A percentile compares a stretch with the other conserved stretches of the same genome.
phyloP scores from a whole-genome alignment of 1,140 invertebrate genomes.

The Drosophila busckii region DNA sequence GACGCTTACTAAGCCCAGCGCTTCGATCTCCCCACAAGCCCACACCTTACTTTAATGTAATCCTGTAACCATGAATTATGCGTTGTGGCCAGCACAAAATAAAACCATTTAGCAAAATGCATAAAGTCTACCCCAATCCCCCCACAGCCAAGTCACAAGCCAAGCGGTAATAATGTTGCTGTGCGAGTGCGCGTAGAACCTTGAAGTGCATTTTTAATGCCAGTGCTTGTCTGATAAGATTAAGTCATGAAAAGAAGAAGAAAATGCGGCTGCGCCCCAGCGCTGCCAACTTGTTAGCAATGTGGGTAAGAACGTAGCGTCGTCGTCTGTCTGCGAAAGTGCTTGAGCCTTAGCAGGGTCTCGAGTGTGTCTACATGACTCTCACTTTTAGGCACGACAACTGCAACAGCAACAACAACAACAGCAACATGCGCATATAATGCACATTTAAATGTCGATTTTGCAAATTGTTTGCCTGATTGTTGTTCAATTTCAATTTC shows the following conservation, averaged over 20 bases:
- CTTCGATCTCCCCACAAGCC: no score
- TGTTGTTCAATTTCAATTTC: conserved; percentile 60
- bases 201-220: conserved; percentile 76
- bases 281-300: conserved; percentile 32
- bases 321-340: conserved; percentile 56
- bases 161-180: conserved; percentile 58
- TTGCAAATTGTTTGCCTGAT: conserved; percentile 63
- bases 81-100: conserved; percentile 15
- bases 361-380: conserved; percentile 73
- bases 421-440: conserved; percentile 30
- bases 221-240: conserved; percentile 75
- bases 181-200: no score
- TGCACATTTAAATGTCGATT: conserved; percentile 71
- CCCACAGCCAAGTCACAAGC: conserved; percentile 8
- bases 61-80: conserved; percentile 73
- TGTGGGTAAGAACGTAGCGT: conserved; percentile 21
- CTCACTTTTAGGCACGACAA: conserved; percentile 56
- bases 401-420: conserved; percentile 1
- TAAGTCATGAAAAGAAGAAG: conserved; percentile 75
- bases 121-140: conserved; percentile 20
- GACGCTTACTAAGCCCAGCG: no score
- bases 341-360: conserved; percentile 54
- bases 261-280: conserved; percentile 32
- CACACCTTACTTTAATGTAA: conserved; percentile 49
- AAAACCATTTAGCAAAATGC: conserved; percentile 72